These are phyloP conservation scores for Xenentodon cancila DNA, from an alignment of 2,797 vertebrate genomes.

Conservation along the genomic window DNA sequence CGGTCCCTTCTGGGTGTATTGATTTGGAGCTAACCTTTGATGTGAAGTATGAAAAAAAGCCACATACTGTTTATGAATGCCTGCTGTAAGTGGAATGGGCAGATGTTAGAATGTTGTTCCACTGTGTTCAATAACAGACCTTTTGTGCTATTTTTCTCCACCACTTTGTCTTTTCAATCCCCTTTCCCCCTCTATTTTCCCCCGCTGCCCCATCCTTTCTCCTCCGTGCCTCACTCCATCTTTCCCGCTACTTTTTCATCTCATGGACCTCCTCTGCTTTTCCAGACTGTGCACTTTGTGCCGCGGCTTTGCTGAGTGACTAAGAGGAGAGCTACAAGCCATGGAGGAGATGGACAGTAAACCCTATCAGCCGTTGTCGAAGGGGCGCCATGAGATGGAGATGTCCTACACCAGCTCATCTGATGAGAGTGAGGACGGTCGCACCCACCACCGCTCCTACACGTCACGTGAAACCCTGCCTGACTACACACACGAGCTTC, in stretches of 20 bases:
- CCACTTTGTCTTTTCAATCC: slow-evolving; percentile 33
- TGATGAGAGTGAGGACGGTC: slow-evolving; percentile 94
- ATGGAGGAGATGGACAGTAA: slow-evolving; percentile 99
- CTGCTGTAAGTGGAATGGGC: slow-evolving; percentile 67
- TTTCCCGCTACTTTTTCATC: not conserved
- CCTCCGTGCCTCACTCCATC: slow-evolving; percentile 1
- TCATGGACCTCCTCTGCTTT: slow-evolving; percentile 7
- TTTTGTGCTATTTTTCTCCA: slow-evolving; percentile 47
- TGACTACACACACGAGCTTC: slow-evolving; percentile 92
- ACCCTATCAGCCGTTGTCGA: slow-evolving; percentile 96
- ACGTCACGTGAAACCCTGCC: slow-evolving; percentile 94
- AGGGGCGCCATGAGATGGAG: slow-evolving; percentile 96
- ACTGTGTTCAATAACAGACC: slow-evolving; percentile 67
- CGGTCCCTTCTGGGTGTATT: slow-evolving; percentile 56
- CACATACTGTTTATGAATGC: slow-evolving; percentile 70
- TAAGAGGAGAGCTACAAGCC: slow-evolving; percentile 82
- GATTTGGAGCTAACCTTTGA: slow-evolving; percentile 75
- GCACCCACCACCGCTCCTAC: slow-evolving; percentile 90
- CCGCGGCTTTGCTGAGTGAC: slow-evolving; percentile 82
- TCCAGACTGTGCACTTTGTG: slow-evolving; percentile 79
- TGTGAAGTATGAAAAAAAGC: slow-evolving; percentile 72
- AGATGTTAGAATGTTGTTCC: slow-evolving; percentile 67
- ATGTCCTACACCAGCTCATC: slow-evolving; percentile 96
- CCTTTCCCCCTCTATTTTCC: slow-evolving; percentile 45
- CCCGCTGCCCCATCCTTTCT: slow-evolving; percentile 25